Base-by-base conservation (phyloP, 37 sponge, comb jelly and placozoan species). In the Amphimedon queenslandica region DNA sequence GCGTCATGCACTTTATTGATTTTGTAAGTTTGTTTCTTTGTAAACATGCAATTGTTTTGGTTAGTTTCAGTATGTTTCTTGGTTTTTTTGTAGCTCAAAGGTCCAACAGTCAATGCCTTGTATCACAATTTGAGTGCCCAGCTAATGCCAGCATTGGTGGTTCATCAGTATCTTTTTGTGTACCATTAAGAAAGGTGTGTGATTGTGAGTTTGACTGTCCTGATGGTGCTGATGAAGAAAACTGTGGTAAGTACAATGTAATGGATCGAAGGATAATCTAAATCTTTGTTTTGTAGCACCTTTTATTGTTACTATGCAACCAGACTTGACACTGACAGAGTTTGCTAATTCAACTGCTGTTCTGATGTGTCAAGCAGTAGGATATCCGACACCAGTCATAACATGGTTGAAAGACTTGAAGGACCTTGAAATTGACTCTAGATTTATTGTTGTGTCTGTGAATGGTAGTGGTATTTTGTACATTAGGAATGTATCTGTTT, bases 371-470 rank as follows among this genome's bases (percentile, higher is more conserved):
- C 60, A 3, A 39, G 82, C 74, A 1, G 55, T 28, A 0, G 82
- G 88, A 3, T 39, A 37, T 37, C 88, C 88, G 24, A 76, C 77
- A 53, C 81, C 88, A 39, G 77, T 81, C 37, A 37, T 87, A 20
- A 72, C 82, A 1, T 87, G 88, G 88, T 25, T 16, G 36, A 60
- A 40, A 34, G 40, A 81, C 55, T 35, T 75, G 36, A 11, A 37
- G 25, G 73, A 77, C 27, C 47, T 87, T 1, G 42, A n/a, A 35
- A 33, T 27, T 5, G 51, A 32, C 61, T 16, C 66, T 66, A 77
- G 82, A 2, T 71, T 57, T 40, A 25, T 27, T 25, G 2, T 81
- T 21, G 33, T 37, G 25, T 80, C 77, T 18, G 53, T 34, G 10
- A 42, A 77, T 64, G 88, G 88, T 1, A 11, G 24, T 10, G 82